These are phyloP conservation scores for Nycticorax nycticorax DNA, from an alignment of 2,113 vertebrate species.

Conservation along the genomic window DNA sequence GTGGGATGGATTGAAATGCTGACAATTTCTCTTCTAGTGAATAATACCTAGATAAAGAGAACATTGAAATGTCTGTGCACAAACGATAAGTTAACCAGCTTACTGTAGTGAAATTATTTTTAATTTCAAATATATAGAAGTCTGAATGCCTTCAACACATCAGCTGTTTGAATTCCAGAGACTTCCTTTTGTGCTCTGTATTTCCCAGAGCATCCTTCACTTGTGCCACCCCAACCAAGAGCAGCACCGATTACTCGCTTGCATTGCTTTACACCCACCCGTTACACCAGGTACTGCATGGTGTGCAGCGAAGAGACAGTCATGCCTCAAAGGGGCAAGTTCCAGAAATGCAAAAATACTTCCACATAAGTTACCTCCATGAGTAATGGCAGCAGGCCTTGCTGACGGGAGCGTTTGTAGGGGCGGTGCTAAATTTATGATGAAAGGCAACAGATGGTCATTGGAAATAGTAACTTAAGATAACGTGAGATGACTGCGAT, in stretches of 20 bases:
- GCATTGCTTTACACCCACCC: neutral
- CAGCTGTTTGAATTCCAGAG: neutral
- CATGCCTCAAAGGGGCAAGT: neutral
- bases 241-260: neutral
- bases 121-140: neutral
- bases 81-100: neutral
- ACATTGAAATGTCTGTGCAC: neutral
- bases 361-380: neutral
- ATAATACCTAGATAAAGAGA: neutral
- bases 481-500: fast-evolving
- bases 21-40: neutral
- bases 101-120: neutral
- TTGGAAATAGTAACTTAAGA: neutral
- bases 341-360: neutral
- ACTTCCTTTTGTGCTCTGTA: neutral
- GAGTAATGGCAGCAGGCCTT: neutral
- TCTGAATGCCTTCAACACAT: neutral
- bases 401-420: neutral
- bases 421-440: neutral
- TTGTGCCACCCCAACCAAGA: neutral
- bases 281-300: neutral
- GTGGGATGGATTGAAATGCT: neutral
- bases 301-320: neutral
- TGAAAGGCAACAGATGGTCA: neutral
- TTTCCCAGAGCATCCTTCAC: neutral